Percentiles rank a stretch among this genome's conserved stretches.
Evolutionary conservation across 2,797 vertebrate genomes (phyloP).

Genomic region (Myiotriccus ornatus): DNA sequence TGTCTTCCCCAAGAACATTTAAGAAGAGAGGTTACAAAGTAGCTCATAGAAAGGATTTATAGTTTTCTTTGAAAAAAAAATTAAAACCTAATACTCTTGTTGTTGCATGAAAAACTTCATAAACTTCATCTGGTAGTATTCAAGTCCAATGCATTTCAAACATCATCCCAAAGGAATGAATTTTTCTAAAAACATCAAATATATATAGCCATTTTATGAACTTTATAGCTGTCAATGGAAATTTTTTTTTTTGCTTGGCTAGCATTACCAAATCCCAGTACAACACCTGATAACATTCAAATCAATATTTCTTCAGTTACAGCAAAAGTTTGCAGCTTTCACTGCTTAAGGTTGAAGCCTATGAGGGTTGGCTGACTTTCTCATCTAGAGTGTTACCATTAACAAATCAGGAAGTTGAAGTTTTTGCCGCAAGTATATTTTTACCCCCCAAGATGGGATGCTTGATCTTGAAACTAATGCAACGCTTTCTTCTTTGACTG

Average conservation of each 20-base stretch:
- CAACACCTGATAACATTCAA: background rate
- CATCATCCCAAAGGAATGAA: background rate
- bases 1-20: background rate
- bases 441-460: background rate
- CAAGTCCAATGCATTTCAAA: background rate
- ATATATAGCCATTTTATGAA: background rate
- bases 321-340: background rate
- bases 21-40: background rate
- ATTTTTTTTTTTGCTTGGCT: background rate
- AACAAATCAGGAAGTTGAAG: background rate
- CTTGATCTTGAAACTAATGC: background rate
- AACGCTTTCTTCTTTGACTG: background rate
- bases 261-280: background rate
- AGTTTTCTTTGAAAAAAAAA: background rate
- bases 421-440: background rate
- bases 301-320: background rate
- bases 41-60: background rate
- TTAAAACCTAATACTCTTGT: background rate
- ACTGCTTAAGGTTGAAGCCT: background rate
- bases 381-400: background rate
- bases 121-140: background rate
- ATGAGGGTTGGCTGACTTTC: background rate
- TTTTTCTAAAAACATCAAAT: background rate
- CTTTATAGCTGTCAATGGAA: background rate
- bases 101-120: background rate